Base-by-base conservation (phyloP, 23 tunicate genomes). In the Phallusia fumigata region DNA sequence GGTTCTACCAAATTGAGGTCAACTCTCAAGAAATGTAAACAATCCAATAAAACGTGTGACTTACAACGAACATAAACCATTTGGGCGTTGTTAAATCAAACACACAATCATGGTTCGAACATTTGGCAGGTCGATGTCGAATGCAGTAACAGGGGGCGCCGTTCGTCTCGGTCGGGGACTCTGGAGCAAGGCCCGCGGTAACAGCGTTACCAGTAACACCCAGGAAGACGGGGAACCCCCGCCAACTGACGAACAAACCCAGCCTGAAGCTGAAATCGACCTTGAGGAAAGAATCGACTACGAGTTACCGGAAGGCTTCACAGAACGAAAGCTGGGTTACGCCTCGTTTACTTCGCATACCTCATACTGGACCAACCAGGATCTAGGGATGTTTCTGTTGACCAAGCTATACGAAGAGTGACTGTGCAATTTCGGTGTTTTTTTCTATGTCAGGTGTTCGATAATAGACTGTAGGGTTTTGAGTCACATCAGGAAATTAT, bases 261-360 rank as follows among this genome's bases (percentile, higher is more conserved):
- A 65, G 49, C 79, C 79, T n/a, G 33, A 87, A 31, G 0, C 24
- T 30, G 49, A 65, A 74, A 76, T 77, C 18, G 34, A 81, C n/a
- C 53, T 81, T 11, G 77, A 53, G 35, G 85, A 81, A 36, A 77
- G 97, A 32, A 75, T 93, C 31, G 97, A 93, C 69, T 93, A 77
- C 77, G 97, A 88, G 36, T 89, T 93, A 0, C 97, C 80, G 64
- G 97, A 93, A 65, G 93, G 97, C 10, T 93, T 93, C 51, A 93
- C 97, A 2, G 97, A 93, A 78, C 85, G 97, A 77, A 88, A 84
- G 77, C 84, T 93, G 3, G 97, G 97, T 33, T 93, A 93, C 81
- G 97, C 93, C 0, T 81, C 93, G 0, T 75, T 93, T 26, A 93
- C 97, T 51, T 93, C 97, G 30, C 97, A 93, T 49, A 93, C 97